A percentile compares a stretch with the other conserved stretches of the same genome.
phyloP scores from a whole-genome alignment of 1,140 invertebrate genomes.

The Lepidurus couesii region DNA sequence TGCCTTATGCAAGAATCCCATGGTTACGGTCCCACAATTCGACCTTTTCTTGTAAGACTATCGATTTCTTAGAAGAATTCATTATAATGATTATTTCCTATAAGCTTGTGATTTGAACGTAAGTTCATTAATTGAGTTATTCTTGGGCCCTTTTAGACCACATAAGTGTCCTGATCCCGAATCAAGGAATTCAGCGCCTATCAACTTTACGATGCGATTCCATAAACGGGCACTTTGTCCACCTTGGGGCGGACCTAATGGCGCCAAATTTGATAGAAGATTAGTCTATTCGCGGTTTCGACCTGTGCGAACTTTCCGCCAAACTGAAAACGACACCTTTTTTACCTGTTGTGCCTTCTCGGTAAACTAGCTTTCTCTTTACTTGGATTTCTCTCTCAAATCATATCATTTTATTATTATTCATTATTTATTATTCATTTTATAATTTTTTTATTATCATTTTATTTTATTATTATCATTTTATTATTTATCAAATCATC shows the following conservation, averaged over 20 bases:
- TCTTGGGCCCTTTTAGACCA: slow-evolving; percentile 53
- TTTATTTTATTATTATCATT: too few relatives aligned
- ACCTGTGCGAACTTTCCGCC: slow-evolving; percentile 72
- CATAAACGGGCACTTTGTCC: slow-evolving; percentile 41
- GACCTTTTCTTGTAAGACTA: slow-evolving; percentile 58
- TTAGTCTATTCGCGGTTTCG: slow-evolving; percentile 84
- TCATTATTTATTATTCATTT: too few relatives aligned
- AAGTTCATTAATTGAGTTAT: not conserved
- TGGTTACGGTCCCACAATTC: slow-evolving; percentile 84
- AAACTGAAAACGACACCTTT: slow-evolving; percentile 67
- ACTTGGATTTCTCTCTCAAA: slow-evolving; percentile 27
- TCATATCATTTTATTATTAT: not conserved
- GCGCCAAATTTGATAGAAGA: slow-evolving; percentile 62
- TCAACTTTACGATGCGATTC: slow-evolving; percentile 60
- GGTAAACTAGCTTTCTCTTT: slow-evolving; percentile 47
- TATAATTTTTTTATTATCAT: too few relatives aligned
- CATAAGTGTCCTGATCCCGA: slow-evolving; percentile 89
- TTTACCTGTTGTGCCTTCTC: slow-evolving; percentile 77
- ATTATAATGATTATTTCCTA: not conserved
- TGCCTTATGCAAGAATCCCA: slow-evolving; percentile 85
- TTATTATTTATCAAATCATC: too few relatives aligned
- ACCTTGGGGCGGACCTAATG: slow-evolving; percentile 48
- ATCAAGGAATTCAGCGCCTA: slow-evolving; percentile 60
- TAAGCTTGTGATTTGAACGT: not conserved
- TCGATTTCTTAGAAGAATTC: not conserved